Base-by-base conservation (phyloP, 1,140 invertebrate species). In the Dendroctonus valens region DNA sequence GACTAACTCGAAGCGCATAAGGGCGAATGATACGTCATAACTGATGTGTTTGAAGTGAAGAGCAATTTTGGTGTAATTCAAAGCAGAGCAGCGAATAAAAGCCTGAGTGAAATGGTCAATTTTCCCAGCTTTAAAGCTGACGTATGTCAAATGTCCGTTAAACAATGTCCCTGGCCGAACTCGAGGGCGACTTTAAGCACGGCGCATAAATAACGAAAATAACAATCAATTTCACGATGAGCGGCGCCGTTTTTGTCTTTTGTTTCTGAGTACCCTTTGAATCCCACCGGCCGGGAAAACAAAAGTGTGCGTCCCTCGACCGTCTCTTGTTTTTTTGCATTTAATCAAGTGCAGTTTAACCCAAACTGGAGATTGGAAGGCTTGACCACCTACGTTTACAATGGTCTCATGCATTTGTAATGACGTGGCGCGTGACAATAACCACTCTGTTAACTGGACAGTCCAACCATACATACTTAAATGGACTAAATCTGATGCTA, bases 141-240 rank as follows among this genome's bases (percentile, higher is more conserved):
- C 68, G 64, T 70, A 70, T 70, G 68, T 67, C 68, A 59, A 5
- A 51, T 65, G 54, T 61, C 59, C 26, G 42, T 55, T 42, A 64
- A 60, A 70, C 64, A 70, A 70, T 70, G 55, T 46, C 50, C n/a
- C 38, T 7, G 48, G 14, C 46, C 42, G 14, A 52, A 58, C 14
- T 39, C 44, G 11, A 44, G 68, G 40, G 57, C 37, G 65, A 62
- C 48, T 41, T 57, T 68, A 54, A 53, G 50, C 57, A 66, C 50
- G 63, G 46, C 48, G 63, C 72, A 69, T 73, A 72, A 73, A 73
- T 73, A 72, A 72, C 69, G 69, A 73, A 73, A 72, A 72, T 68
- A 69, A 73, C 70, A 73, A 73, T 73, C 70, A 72, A 70, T 73
- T 72, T 55, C 59, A 52, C 55, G 66, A 70, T 74, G 72, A 72